Evolutionary conservation across 2,113 vertebrate species (phyloP), one percentile per base, ranked within the genome.

Genomic region (Zeus faber): DNA sequence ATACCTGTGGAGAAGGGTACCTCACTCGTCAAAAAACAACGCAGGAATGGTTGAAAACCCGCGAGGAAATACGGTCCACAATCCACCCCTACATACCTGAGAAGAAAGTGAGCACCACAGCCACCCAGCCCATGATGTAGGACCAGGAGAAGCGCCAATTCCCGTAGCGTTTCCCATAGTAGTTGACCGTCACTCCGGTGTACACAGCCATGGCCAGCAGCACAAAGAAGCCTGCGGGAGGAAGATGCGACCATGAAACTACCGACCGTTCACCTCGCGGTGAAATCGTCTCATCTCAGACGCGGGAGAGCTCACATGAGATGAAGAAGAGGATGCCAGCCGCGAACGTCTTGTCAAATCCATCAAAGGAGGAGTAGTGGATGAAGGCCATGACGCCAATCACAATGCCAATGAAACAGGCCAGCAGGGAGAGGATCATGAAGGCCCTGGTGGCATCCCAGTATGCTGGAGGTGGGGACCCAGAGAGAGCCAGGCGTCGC

Each of bases 131-230:
- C 81, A 88, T 86, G 57, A 90, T 91, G 46, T 91, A 91, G 26
- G 89, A 91, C 89, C 89, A 91, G 70, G 89, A 90, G 70, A 90
- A 91, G 6, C 88, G 80, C 89, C 89, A 90, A 76, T 83, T 88
- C 58, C 89, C 86, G 54, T 89, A 91, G 45, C 89, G 86, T 74
- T 90, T 91, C 18, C 89, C 88, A 1, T 86, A 90, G 72, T 89
- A 91, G 77, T 91, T 91, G 41, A 91, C 87, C 0, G 89, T 91
- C 74, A 91, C 88, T 10, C 87, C 89, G 1, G 89, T 91, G 81
- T 90, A 91, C 2, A 91, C 80, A 5, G 89, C 89, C 89, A 91
- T 91, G 5, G 89, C 89, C 77, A 91, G 77, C 83, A 91, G 51
- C 60, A 89, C 89, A 51, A 91, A 91, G 79, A 90, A 85, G 81